Conservation (phyloP, 2,888 invertebrate species). For the Oscheius onirici region DNA sequence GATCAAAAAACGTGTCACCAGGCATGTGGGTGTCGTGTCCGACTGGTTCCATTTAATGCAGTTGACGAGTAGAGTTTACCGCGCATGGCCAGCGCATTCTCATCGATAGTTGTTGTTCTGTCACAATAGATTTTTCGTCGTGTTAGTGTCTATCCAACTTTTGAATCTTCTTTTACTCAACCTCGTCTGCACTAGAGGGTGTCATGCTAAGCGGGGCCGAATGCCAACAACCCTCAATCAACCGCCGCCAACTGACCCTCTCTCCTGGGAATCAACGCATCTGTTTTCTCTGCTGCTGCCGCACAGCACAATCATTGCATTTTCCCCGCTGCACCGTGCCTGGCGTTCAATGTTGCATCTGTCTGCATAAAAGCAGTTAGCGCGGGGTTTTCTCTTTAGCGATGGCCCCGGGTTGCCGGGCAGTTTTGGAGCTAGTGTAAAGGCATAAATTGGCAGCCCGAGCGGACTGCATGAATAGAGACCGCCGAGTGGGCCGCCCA, state of each 20-base stretch:
- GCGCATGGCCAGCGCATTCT: not conserved
- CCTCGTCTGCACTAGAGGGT: slow-evolving; percentile 4
- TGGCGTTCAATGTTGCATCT: slow-evolving; percentile 15
- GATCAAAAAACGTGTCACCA: slow-evolving; percentile 27
- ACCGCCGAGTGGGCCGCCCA: slow-evolving; percentile 32
- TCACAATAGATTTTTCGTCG: slow-evolving; percentile 28
- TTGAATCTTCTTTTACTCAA: not conserved
- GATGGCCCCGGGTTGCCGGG: slow-evolving; percentile 16
- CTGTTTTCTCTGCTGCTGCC: slow-evolving; percentile 17
- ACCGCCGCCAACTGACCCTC: slow-evolving; percentile 31
- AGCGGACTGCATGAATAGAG: slow-evolving; percentile 29
- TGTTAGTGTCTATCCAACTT: slow-evolving; percentile 2
- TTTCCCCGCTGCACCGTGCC: not conserved
- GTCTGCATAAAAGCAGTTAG: slow-evolving; percentile 21
- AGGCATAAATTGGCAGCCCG: slow-evolving; percentile 29
- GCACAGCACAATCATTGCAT: slow-evolving; percentile 19
- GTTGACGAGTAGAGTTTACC: slow-evolving; percentile 27
- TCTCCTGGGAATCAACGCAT: slow-evolving; percentile 22
- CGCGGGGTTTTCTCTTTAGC: slow-evolving; percentile 4
- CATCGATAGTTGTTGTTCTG: slow-evolving; percentile 16
- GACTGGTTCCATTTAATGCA: slow-evolving; percentile 26
- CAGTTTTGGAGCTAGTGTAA: slow-evolving; percentile 24
- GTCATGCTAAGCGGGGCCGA: slow-evolving; percentile 17
- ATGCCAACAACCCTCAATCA: slow-evolving; percentile 33
- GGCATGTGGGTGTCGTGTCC: slow-evolving; percentile 12